Evolutionary conservation across 2,113 vertebrate genomes (phyloP).

Genomic region (Sisor rabdophorus): DNA sequence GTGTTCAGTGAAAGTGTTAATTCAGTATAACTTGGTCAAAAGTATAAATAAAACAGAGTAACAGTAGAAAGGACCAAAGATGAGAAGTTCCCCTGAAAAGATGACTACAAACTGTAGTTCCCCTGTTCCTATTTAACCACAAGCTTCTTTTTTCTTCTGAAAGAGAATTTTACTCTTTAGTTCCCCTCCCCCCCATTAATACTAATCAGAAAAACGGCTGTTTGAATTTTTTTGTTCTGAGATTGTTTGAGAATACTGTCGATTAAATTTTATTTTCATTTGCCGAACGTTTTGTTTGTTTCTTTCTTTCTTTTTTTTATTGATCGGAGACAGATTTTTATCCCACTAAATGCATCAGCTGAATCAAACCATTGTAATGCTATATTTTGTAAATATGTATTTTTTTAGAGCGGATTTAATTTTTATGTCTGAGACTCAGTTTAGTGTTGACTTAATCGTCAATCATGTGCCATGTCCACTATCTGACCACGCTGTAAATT

Average conservation of each 20-base stretch:
- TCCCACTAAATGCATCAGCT: neutral
- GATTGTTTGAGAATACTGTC: slow-evolving; percentile 83
- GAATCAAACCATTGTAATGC: neutral
- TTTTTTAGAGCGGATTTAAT: neutral
- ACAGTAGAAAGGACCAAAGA: slow-evolving; percentile 86
- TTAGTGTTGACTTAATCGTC: neutral
- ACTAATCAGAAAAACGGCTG: neutral
- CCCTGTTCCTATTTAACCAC: slow-evolving; percentile 31
- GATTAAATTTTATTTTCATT: slow-evolving; percentile 99
- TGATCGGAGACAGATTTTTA: neutral
- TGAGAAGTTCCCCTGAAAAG: slow-evolving; percentile 43
- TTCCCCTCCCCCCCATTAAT: slow-evolving; percentile 55
- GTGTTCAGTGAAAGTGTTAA: slow-evolving; percentile 41
- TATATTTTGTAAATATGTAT: neutral
- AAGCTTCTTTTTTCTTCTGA: slow-evolving; percentile 18
- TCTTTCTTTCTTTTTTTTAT: slow-evolving; percentile 68
- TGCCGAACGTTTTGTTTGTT: slow-evolving; percentile 90
- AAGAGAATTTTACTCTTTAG: too few relatives aligned
- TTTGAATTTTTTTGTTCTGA: slow-evolving; percentile 72
- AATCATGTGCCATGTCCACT: neutral
- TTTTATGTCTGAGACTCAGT: neutral
- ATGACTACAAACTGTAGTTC: slow-evolving; percentile 8
- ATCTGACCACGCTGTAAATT: neutral
- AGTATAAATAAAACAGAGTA: slow-evolving; percentile 10
- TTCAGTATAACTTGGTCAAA: slow-evolving; percentile 38